A percentile compares a stretch with the other conserved stretches of the same genome.
These are phyloP conservation scores for Itoplectis maculator DNA, from an alignment of 2,888 invertebrate genomes.

Conservation along the genomic window DNA sequence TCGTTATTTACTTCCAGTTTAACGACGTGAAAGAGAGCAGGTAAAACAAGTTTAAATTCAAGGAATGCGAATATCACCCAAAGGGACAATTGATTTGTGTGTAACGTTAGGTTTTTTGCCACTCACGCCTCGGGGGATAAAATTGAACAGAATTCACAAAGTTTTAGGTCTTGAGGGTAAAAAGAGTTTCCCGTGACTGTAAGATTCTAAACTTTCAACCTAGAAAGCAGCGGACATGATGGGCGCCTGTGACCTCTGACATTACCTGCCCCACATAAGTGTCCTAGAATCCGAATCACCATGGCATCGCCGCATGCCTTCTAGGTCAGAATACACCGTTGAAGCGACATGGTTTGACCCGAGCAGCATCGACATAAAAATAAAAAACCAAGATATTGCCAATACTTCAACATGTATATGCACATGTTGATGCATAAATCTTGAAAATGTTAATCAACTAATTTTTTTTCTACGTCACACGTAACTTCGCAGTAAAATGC, in stretches of 20 bases:
- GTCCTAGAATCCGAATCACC: slow-evolving; percentile 68
- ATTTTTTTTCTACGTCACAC: neutral
- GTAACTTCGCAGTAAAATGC: neutral
- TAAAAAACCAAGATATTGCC: too few species aligned
- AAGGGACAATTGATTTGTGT: slow-evolving; percentile 2
- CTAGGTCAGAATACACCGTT: neutral
- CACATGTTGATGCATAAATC: too few species aligned
- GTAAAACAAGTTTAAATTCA: neutral
- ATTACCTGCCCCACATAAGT: slow-evolving; percentile 74
- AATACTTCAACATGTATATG: too few species aligned
- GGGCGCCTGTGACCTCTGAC: slow-evolving; percentile 71
- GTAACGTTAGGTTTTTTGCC: slow-evolving; percentile 9
- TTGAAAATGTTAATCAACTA: neutral
- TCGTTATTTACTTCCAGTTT: slow-evolving; percentile 21
- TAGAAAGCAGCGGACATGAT: slow-evolving; percentile 3
- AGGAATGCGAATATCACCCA: slow-evolving; percentile 1
- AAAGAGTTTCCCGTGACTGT: neutral
- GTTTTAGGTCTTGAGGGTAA: neutral
- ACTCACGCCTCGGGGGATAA: neutral
- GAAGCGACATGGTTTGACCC: too few species aligned
- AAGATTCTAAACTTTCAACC: slow-evolving; percentile 7
- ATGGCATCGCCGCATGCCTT: slow-evolving; percentile 37
- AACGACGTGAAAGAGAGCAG: slow-evolving; percentile 7
- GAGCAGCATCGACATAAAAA: too few species aligned
- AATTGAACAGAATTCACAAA: slow-evolving; percentile 10